Conservation (phyloP, 2,888 invertebrate genomes). For the Listrodromus nycthemerus region DNA sequence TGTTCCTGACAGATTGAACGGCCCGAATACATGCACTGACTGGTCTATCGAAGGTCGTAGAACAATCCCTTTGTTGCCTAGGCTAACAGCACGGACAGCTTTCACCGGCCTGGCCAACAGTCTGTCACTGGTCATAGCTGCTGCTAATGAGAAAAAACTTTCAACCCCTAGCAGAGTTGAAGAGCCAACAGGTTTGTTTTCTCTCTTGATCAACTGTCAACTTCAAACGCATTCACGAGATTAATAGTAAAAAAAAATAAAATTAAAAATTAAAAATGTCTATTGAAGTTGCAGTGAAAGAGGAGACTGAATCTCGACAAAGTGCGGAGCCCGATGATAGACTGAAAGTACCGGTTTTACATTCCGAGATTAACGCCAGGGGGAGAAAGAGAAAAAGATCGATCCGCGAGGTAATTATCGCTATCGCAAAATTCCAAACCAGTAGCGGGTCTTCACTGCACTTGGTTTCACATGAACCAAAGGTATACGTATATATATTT, state of each 20-base stretch:
- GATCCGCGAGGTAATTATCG: conserved; percentile 52
- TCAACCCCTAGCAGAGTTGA: conserved; percentile 78
- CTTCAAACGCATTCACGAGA: neutral
- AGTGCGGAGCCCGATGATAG: conserved; percentile 69
- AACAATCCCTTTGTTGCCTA: conserved; percentile 92
- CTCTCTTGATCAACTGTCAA: neutral
- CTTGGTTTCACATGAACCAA: neutral
- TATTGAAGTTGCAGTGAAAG: conserved; percentile 61
- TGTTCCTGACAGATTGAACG: conserved; percentile 85
- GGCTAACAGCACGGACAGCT: conserved; percentile 94
- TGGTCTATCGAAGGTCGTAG: conserved; percentile 96
- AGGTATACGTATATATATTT: conserved; percentile 9
- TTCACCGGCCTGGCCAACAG: conserved; percentile 94
- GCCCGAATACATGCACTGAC: conserved; percentile 87
- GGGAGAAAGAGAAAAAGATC: conserved; percentile 71
- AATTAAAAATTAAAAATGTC: neutral
- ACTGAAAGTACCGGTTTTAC: conserved; percentile 55
- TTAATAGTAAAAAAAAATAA: neutral
- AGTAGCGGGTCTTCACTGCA: no score
- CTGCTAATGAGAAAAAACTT: conserved; percentile 88
- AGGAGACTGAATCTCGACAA: conserved; percentile 68
- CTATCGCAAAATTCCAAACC: neutral
- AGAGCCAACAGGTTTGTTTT: conserved; percentile 47
- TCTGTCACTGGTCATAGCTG: conserved; percentile 88
- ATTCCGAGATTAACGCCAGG: conserved; percentile 62